Percentiles rank a stretch among this genome's conserved stretches.
Conservation (phyloP, 2,888 invertebrate genomes). For the Diarsia mendica region DNA sequence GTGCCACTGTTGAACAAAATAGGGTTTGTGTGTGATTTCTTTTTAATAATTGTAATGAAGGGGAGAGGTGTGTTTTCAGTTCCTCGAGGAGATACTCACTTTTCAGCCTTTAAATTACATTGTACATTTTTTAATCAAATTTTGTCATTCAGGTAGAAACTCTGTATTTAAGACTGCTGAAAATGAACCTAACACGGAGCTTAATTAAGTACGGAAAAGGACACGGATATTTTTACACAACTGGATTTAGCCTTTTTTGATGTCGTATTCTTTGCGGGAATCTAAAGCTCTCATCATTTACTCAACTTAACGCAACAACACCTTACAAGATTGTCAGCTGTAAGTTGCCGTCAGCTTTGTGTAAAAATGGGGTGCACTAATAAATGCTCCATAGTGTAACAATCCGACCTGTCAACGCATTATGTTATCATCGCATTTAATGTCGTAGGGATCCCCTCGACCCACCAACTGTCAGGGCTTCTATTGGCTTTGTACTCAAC, state of each 20-base stretch:
- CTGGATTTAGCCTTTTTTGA: not conserved
- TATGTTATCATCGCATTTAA: slow-evolving; percentile 66
- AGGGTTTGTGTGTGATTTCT: slow-evolving; percentile 53
- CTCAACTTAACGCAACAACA: not conserved
- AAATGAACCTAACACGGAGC: not conserved
- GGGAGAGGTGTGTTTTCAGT: slow-evolving; percentile 27
- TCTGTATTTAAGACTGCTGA: not conserved
- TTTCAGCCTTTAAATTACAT: slow-evolving; percentile 14
- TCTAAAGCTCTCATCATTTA: not conserved
- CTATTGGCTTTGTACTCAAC: slow-evolving; percentile 51
- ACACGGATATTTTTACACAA: not conserved
- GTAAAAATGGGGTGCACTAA: slow-evolving; percentile 37
- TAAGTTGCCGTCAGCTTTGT: slow-evolving; percentile 12
- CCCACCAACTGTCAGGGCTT: slow-evolving; percentile 47
- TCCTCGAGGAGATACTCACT: slow-evolving; percentile 1
- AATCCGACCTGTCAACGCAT: slow-evolving; percentile 78
- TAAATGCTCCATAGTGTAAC: slow-evolving; percentile 71
- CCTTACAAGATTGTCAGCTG: not conserved
- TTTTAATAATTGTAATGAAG: slow-evolving; percentile 55
- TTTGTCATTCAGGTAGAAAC: not conserved
- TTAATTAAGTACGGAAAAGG: not conserved
- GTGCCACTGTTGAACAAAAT: slow-evolving; percentile 61
- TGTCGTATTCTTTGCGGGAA: not conserved
- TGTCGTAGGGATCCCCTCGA: slow-evolving; percentile 70
- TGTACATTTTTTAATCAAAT: not conserved